Evolutionary conservation across 2,888 invertebrate genomes (phyloP).

Genomic region (Agrotis segetum): DNA sequence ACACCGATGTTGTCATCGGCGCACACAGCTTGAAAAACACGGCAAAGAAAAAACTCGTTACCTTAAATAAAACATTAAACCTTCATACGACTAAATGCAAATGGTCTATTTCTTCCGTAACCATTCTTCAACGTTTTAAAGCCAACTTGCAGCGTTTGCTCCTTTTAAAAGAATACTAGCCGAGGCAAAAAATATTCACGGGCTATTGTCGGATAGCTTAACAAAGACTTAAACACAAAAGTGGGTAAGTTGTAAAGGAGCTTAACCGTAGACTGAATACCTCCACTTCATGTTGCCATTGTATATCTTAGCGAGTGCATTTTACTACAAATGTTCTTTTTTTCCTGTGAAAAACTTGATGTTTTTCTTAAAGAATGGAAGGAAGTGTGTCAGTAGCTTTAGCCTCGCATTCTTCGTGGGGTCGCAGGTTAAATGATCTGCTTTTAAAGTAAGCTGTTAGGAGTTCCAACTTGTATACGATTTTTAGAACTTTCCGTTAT

Average conservation of each 20-base stretch:
- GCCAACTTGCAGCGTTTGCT: constrained; percentile 46
- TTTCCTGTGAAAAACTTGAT: background rate
- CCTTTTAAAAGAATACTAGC: constrained; percentile 45
- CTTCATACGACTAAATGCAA: constrained; percentile 33
- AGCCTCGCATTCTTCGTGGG: background rate
- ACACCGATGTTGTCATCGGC: too few species aligned
- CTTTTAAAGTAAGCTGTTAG: background rate
- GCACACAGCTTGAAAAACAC: constrained; percentile 2
- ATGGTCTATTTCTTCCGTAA: constrained; percentile 29
- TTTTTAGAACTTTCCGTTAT: too few species aligned
- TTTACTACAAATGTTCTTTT: constrained; percentile 8
- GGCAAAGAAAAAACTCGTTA: constrained; percentile 13
- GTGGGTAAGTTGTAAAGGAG: constrained; percentile 63
- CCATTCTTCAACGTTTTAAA: constrained; percentile 47
- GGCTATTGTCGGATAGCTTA: constrained; percentile 57
- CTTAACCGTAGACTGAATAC: constrained; percentile 59
- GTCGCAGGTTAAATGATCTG: background rate
- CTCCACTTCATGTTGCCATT: constrained; percentile 60
- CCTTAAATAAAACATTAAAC: constrained; percentile 29
- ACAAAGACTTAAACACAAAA: constrained; percentile 70
- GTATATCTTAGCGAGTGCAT: constrained; percentile 52
- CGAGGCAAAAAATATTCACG: constrained; percentile 57
- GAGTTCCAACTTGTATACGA: background rate
- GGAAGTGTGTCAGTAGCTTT: constrained; percentile 30
- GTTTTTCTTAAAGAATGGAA: constrained; percentile 2